Base-by-base conservation (phyloP, 1,140 invertebrate genomes). In the Streblospio benedicti region DNA sequence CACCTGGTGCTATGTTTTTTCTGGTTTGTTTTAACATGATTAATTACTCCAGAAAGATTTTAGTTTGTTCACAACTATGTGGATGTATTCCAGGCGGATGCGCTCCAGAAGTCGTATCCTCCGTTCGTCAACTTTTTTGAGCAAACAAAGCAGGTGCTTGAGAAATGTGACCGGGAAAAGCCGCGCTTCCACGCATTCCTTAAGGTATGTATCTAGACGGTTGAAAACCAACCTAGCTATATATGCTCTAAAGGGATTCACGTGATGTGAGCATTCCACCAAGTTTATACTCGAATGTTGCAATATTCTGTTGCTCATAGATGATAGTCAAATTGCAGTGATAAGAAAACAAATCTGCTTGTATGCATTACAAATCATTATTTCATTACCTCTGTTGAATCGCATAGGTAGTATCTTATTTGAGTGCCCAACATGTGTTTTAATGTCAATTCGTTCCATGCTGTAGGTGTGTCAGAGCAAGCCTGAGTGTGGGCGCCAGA, bases 41-140 rank as follows among this genome's bases (percentile, higher is more conserved):
- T 50, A 25, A 27, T 2, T 5, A 25, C 45, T 43, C 28, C 16
- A 33, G 18, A 55, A 2, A 55, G 23, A 27, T 18, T 18, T 55
- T 2, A 5, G 16, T 5, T 2, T 12, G 1, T 14, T 20, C 18
- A 45, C 25, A 35, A 53, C 47, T 65, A 61, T 45, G 49, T 71
- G 67, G 83, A 85, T 53, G 44, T 65, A 62, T 41, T 30, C 14
- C 69, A 82, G 80, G 72, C 78, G 18, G 75, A 79, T 35, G 80
- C 76, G n/a, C 65, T 97, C 63, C 83, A 89, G 49, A 94, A 91
- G 77, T 89, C 92, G 0, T 99, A 99, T 81, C 93, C 94, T 50
- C 91, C 93, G 4, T 99, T 95, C 78, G 88, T 97, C 12, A 98
- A 98, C 78, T 97, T 91, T 76, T 97, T 96, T 76, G 93, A 97